These are phyloP conservation scores for Danio kyathit DNA, from an alignment of 2,797 vertebrate species.

Conservation along the genomic window DNA sequence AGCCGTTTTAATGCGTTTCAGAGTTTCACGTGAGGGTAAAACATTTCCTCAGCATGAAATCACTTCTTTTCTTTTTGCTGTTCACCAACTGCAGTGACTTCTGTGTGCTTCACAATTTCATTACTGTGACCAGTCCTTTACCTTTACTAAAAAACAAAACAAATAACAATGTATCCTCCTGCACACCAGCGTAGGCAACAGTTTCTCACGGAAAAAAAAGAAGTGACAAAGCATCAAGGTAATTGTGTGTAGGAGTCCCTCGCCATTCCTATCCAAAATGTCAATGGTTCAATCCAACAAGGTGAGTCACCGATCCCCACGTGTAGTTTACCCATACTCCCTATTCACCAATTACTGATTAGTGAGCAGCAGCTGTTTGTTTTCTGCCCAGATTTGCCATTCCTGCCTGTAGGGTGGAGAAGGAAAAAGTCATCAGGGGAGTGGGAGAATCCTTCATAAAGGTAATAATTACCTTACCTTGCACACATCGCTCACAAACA, in stretches of 20 bases:
- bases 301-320: slow-evolving; percentile 24
- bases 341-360: slow-evolving; percentile 26
- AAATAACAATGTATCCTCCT: not conserved
- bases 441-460: slow-evolving; percentile 55
- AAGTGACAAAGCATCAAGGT: slow-evolving; percentile 14
- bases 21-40: no score
- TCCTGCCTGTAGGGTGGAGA: slow-evolving; percentile 15
- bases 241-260: not conserved
- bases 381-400: slow-evolving; percentile 19
- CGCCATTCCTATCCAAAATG: not conserved
- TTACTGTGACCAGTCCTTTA: no score
- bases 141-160: not conserved
- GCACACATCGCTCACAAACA: slow-evolving; percentile 56
- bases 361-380: slow-evolving; percentile 29
- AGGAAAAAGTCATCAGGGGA: slow-evolving; percentile 12
- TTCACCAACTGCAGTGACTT: no score
- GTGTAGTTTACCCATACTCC: not conserved
- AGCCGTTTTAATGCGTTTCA: no score
- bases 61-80: no score
- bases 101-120: no score
- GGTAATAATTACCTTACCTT: slow-evolving; percentile 61
- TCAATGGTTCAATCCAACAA: slow-evolving; percentile 13
- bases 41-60: no score
- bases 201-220: not conserved
- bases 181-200: not conserved